phyloP scores from a whole-genome alignment of 2,888 invertebrate genomes.

The Pseudococcus jackbeardsleyi region DNA sequence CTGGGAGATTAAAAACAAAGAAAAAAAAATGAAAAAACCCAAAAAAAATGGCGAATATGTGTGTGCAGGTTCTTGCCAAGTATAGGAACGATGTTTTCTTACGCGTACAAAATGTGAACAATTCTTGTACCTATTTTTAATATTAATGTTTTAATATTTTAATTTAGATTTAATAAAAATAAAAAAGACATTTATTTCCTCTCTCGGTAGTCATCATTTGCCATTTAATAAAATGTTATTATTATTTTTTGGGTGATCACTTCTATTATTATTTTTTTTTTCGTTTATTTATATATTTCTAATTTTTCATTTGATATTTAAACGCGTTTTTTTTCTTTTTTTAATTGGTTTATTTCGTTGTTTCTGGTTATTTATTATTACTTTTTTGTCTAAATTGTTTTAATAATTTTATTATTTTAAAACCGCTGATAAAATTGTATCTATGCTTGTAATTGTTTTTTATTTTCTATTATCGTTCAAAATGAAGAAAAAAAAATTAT shows the following conservation, averaged over 20 bases:
- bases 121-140: conserved; percentile 64
- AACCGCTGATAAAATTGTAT: conserved; percentile 53
- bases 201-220: conserved; percentile 62
- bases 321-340: conserved; percentile 60
- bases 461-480: conserved; percentile 54
- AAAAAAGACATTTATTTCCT: conserved; percentile 62
- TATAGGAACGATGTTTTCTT: conserved; percentile 59
- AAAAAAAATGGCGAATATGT: conserved; percentile 46
- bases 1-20: not conserved
- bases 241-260: conserved; percentile 63
- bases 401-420: conserved; percentile 55
- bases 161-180: conserved; percentile 57
- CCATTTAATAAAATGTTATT: conserved; percentile 59
- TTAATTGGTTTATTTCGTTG: conserved; percentile 63
- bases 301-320: conserved; percentile 62
- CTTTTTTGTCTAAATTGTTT: conserved; percentile 54
- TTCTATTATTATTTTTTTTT: conserved; percentile 56
- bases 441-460: conserved; percentile 57
- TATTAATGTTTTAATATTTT: conserved; percentile 60
- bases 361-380: conserved; percentile 63
- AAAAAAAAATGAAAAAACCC: not conserved
- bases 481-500: conserved; percentile 49
- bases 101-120: conserved; percentile 64
- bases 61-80: conserved; percentile 60
- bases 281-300: conserved; percentile 59